phyloP scores from a whole-genome alignment of 1,140 invertebrate genomes.

The Drosophila novamexicana region DNA sequence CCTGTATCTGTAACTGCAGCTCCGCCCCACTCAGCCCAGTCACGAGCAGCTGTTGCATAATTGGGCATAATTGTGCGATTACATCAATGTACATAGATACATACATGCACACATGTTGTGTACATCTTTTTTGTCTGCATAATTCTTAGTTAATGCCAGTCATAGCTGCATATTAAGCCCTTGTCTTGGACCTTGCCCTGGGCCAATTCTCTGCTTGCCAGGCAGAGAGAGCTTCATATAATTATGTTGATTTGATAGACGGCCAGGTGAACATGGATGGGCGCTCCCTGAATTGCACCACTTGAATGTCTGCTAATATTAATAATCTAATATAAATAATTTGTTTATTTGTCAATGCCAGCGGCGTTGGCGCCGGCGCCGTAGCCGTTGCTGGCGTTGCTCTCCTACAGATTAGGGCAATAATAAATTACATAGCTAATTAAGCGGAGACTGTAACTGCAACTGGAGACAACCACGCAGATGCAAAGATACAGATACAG shows the following conservation, averaged over 20 bases:
- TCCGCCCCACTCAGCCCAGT: slow-evolving; percentile 7
- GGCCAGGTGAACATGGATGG: slow-evolving; percentile 37
- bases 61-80: slow-evolving; percentile 79
- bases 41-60: slow-evolving; percentile 67
- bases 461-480: slow-evolving; percentile 67
- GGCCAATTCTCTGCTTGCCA: slow-evolving; percentile 12
- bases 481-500: slow-evolving; percentile 71
- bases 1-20: slow-evolving; percentile 33
- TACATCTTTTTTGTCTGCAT: slow-evolving; percentile 62
- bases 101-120: slow-evolving; percentile 4
- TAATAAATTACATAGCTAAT: slow-evolving; percentile 82
- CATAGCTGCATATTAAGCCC: slow-evolving; percentile 35
- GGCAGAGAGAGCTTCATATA: slow-evolving; percentile 22
- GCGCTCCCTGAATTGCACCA: slow-evolving; percentile 24
- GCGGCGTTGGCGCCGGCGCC: slow-evolving; percentile 58
- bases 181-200: slow-evolving; percentile 7
- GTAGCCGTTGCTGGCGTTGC: slow-evolving; percentile 14
- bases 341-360: slow-evolving; percentile 78
- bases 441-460: slow-evolving; percentile 58
- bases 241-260: slow-evolving; percentile 73
- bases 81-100: slow-evolving; percentile 53
- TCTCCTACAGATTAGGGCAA: slow-evolving; percentile 64
- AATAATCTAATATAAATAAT: slow-evolving; percentile 77
- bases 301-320: slow-evolving; percentile 42
- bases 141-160: slow-evolving; percentile 50